A percentile compares a stretch with the other conserved stretches of the same genome.
Conservation (phyloP, 2,888 invertebrate species). For the Melanchra persicariae region DNA sequence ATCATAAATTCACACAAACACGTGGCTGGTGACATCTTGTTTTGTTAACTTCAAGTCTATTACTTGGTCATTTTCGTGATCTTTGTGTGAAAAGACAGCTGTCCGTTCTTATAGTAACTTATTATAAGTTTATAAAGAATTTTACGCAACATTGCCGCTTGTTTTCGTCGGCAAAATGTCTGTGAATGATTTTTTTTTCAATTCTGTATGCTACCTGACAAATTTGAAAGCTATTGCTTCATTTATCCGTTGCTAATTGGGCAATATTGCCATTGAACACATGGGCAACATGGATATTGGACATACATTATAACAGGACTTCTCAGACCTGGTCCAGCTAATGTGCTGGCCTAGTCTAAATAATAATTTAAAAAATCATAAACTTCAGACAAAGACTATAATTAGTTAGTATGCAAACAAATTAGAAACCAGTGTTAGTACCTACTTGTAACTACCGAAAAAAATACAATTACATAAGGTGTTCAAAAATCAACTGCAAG, state of each 20-base stretch:
- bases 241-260: not conserved
- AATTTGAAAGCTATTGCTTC: not conserved
- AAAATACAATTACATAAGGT: too few species aligned
- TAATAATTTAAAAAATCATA: too few species aligned
- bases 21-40: slow-evolving; percentile 42
- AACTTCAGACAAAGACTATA: too few species aligned
- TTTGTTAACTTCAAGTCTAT: slow-evolving; percentile 39
- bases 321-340: too few species aligned
- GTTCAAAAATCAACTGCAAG: too few species aligned
- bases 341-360: too few species aligned
- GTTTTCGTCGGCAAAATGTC: slow-evolving; percentile 1
- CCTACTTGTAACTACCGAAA: too few species aligned
- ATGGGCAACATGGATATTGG: not conserved
- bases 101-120: not conserved
- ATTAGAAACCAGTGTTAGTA: too few species aligned
- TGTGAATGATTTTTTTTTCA: too few species aligned
- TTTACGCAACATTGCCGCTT: slow-evolving; percentile 13
- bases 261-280: not conserved
- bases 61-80: slow-evolving; percentile 36
- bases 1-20: slow-evolving; percentile 53
- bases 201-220: too few species aligned
- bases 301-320: too few species aligned
- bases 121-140: not conserved
- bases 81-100: slow-evolving; percentile 32
- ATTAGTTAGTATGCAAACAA: too few species aligned